phyloP scores from a whole-genome alignment of 2,113 vertebrate species.

The Psophia crepitans region DNA sequence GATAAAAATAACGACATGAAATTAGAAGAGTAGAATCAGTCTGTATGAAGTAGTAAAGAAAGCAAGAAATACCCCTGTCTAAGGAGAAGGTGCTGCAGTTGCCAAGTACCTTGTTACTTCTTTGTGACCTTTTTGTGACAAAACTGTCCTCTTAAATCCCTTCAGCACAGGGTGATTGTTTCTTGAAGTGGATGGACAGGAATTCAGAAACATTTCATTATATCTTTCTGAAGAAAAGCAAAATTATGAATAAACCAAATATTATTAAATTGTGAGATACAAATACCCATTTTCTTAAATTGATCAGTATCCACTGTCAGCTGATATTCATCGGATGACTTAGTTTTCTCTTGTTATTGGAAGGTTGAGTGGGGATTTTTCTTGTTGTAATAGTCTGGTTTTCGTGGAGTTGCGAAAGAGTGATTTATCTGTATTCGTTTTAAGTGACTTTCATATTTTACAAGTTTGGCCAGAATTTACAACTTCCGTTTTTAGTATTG shows the following conservation, averaged over 20 bases:
- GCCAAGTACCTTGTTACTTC: background rate
- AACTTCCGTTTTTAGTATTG: background rate
- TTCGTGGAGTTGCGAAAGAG: background rate
- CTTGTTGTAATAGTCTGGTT: background rate
- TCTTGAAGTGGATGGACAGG: background rate
- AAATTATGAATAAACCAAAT: background rate
- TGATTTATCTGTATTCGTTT: background rate
- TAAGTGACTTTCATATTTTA: background rate
- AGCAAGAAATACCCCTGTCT: background rate
- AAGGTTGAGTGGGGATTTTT: background rate
- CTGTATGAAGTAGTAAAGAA: background rate
- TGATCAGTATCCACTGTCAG: background rate
- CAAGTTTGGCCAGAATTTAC: background rate
- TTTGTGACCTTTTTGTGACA: background rate
- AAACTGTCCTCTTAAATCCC: background rate
- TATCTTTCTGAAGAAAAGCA: background rate
- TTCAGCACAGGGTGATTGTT: background rate
- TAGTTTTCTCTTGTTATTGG: background rate
- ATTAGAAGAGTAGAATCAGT: background rate
- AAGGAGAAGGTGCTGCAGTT: background rate
- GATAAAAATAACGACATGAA: background rate
- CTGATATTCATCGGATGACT: background rate
- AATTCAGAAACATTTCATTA: background rate
- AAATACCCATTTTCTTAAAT: background rate
- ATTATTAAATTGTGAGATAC: background rate